Evolutionary conservation across 2,888 invertebrate species (phyloP).

Genomic region (Endotricha flammealis): DNA sequence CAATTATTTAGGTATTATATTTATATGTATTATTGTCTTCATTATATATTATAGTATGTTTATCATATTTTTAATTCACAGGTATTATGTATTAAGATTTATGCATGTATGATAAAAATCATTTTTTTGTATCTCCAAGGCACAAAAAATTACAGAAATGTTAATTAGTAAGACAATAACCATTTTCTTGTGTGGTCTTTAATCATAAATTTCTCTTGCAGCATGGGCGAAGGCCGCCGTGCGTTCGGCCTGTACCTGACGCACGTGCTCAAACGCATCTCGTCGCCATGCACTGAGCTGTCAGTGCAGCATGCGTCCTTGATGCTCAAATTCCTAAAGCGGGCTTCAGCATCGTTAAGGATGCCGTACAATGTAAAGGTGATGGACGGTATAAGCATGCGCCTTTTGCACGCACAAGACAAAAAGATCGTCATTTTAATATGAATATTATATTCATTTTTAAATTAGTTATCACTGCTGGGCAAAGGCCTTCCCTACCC

Average conservation of each 20-base stretch:
- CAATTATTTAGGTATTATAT: too few relatives aligned
- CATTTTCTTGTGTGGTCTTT: neutral
- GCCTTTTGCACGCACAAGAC: neutral
- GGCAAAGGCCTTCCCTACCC: too few relatives aligned
- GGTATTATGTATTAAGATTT: too few relatives aligned
- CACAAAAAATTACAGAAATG: too few relatives aligned
- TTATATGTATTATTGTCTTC: too few relatives aligned
- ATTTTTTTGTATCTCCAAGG: too few relatives aligned
- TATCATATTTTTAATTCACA: too few relatives aligned
- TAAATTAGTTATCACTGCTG: too few relatives aligned
- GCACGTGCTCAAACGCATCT: conserved; percentile 84
- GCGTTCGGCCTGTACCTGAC: conserved; percentile 88
- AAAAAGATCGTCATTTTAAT: too few relatives aligned
- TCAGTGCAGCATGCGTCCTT: conserved; percentile 79
- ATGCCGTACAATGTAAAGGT: conserved; percentile 80
- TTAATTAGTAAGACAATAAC: neutral
- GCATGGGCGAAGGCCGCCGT: conserved; percentile 84
- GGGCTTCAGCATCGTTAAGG: conserved; percentile 83
- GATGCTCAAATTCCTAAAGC: conserved; percentile 86
- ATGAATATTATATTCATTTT: too few relatives aligned
- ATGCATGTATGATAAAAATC: too few relatives aligned
- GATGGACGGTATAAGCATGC: conserved; percentile 25
- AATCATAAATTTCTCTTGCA: conserved; percentile 30
- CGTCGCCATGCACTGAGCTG: conserved; percentile 68
- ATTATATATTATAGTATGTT: too few relatives aligned